phyloP scores from a whole-genome alignment of 2,797 vertebrate genomes.

The Danio jaintianensis region DNA sequence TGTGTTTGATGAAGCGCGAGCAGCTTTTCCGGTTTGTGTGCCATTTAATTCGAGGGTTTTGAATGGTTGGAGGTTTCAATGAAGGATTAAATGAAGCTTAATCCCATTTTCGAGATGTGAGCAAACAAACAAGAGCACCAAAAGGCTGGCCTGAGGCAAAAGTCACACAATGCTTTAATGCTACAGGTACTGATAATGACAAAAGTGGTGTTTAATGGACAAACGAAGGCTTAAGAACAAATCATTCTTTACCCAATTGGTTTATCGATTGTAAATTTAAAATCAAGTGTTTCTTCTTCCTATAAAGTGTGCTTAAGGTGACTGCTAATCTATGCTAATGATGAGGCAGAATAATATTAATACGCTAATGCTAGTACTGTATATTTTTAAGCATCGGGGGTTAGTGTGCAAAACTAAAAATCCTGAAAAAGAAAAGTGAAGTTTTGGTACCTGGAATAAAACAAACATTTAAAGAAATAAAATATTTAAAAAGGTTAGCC shows the following conservation, averaged over 20 bases:
- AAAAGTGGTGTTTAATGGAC: background rate
- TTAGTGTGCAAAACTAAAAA: background rate
- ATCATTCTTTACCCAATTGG: background rate
- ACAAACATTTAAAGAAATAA: no score
- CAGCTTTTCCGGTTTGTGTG: constrained; percentile 9
- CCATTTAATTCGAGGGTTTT: constrained; percentile 31
- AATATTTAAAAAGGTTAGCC: no score
- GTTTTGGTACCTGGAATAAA: no score
- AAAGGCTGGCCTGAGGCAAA: background rate
- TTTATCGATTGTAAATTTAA: background rate
- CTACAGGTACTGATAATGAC: background rate
- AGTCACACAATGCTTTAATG: background rate
- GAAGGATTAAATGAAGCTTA: constrained; percentile 24
- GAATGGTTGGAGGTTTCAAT: constrained; percentile 29
- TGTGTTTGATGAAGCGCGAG: background rate
- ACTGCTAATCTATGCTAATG: background rate
- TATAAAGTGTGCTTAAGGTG: background rate
- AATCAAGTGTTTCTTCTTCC: background rate
- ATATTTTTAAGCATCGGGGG: background rate
- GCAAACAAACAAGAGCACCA: constrained; percentile 57
- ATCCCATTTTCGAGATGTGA: constrained; percentile 44
- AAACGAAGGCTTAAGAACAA: background rate
- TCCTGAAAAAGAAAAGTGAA: no score
- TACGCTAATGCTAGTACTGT: no score
- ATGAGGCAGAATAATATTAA: no score